Conservation (phyloP, 2,113 vertebrate genomes). For the Myxocyprinus asiaticus region DNA sequence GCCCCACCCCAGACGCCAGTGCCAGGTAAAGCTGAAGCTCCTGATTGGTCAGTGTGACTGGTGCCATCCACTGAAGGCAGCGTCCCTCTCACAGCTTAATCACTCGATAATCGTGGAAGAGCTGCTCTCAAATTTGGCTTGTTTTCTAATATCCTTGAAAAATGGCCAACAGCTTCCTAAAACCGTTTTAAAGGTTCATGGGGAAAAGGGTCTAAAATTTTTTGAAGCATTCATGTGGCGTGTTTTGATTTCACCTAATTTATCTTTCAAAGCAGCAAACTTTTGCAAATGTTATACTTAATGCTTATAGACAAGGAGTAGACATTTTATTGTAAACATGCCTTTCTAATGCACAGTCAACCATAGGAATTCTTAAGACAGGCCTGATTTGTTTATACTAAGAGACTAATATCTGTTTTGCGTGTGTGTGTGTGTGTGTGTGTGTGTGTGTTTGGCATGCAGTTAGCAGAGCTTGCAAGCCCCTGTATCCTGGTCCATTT, state of each 20-base stretch:
- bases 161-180: not conserved
- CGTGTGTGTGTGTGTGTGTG: too few relatives aligned
- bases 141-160: conserved; percentile 44
- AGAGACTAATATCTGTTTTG: conserved; percentile 18
- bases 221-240: not conserved
- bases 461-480: not conserved
- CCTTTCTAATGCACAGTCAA: not conserved
- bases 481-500: conserved; percentile 19
- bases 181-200: not conserved
- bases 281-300: not conserved
- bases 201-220: too few relatives aligned
- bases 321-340: not conserved
- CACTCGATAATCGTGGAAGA: conserved; percentile 19
- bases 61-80: conserved; percentile 20
- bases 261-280: not conserved
- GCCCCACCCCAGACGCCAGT: conserved; percentile 33
- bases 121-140: conserved; percentile 28
- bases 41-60: conserved; percentile 24
- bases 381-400: conserved; percentile 25
- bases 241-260: not conserved
- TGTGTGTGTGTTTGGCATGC: not conserved
- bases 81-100: conserved; percentile 35
- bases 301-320: not conserved
- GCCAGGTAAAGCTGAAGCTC: conserved; percentile 39
- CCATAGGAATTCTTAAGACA: not conserved